These are phyloP conservation scores for Bucco capensis DNA, from an alignment of 2,113 vertebrate species.

Conservation along the genomic window DNA sequence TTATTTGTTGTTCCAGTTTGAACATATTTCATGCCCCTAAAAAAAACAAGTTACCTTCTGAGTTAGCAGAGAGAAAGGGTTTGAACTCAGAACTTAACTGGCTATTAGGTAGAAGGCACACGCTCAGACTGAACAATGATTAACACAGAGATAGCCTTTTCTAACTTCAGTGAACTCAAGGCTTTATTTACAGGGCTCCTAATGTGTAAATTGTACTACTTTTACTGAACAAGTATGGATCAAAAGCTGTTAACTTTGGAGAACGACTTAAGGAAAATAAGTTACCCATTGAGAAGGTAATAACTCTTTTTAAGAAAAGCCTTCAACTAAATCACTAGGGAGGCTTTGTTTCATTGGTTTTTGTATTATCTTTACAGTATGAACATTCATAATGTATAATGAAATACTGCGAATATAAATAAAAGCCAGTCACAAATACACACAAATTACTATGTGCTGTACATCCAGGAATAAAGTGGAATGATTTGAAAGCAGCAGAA, in stretches of 20 bases:
- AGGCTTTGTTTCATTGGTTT: not conserved
- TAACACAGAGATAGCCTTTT: not conserved
- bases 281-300: not conserved
- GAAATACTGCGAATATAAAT: constrained; percentile 14
- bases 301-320: not conserved
- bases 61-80: not conserved
- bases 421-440: constrained; percentile 57
- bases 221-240: not conserved
- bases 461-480: constrained; percentile 56
- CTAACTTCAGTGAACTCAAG: not conserved
- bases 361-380: constrained; percentile 3
- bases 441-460: constrained; percentile 43
- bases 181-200: not conserved
- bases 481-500: constrained; percentile 63
- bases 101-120: not conserved
- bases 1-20: not conserved
- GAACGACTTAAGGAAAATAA: constrained; percentile 6
- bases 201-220: not conserved
- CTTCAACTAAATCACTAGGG: not conserved
- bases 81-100: not conserved
- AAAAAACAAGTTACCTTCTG: not conserved
- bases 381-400: constrained; percentile 39
- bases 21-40: not conserved
- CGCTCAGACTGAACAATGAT: not conserved
- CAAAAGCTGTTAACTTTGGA: not conserved